Evolutionary conservation across 2,888 invertebrate species (phyloP).

Genomic region (Pyrgus malvae): DNA sequence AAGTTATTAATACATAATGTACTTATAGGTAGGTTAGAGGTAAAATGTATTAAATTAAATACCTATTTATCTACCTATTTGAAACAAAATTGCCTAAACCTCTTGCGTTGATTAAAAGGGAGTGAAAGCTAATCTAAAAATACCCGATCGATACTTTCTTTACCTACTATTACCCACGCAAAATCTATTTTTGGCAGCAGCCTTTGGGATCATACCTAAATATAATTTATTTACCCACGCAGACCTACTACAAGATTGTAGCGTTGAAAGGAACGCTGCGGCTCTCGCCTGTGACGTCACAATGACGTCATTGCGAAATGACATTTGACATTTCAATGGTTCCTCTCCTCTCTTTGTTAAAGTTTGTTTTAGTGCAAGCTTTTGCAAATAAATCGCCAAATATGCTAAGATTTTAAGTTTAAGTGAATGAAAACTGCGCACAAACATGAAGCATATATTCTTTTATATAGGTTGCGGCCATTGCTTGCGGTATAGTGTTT

Average conservation of each 20-base stretch:
- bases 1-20: too few relatives aligned
- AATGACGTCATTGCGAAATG: constrained; percentile 59
- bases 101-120: too few relatives aligned
- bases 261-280: constrained; percentile 32
- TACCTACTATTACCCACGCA: background rate
- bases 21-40: too few relatives aligned
- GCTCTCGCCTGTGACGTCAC: constrained; percentile 53
- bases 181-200: constrained; percentile 9
- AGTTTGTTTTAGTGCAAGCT: constrained; percentile 42
- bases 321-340: constrained; percentile 49
- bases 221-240: constrained; percentile 1
- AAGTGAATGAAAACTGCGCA: background rate
- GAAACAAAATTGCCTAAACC: too few relatives aligned
- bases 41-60: too few relatives aligned
- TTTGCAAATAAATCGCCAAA: constrained; percentile 6
- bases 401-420: background rate
- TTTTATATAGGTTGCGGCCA: background rate
- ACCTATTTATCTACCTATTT: too few relatives aligned
- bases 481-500: background rate
- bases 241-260: constrained; percentile 2
- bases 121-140: constrained; percentile 5
- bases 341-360: constrained; percentile 13
- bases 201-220: constrained; percentile 4
- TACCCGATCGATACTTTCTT: background rate
- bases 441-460: constrained; percentile 7